phyloP scores from a whole-genome alignment of 2,797 vertebrate species.

The Clamator glandarius region DNA sequence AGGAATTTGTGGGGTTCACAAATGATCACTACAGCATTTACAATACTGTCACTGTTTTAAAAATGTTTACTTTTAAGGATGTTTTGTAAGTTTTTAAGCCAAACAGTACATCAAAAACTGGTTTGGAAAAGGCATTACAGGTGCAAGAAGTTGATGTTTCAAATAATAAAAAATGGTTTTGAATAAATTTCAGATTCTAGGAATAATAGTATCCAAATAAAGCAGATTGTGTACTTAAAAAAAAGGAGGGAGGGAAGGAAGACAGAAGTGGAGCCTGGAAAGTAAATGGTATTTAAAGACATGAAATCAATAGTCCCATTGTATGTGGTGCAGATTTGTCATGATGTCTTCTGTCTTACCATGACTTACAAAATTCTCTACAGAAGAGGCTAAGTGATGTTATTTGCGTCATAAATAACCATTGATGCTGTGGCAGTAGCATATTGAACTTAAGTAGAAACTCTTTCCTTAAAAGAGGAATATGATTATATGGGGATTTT shows the following conservation, averaged over 20 bases:
- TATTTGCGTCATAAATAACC: slow-evolving; percentile 14
- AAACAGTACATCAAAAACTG: not conserved
- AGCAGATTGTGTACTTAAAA: not conserved
- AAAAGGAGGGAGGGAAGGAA: accelerated
- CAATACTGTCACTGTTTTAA: not conserved
- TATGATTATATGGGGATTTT: not conserved
- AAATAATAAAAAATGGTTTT: not conserved
- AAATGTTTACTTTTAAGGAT: not conserved
- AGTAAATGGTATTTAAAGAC: slow-evolving; percentile 19
- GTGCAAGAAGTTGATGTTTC: not conserved
- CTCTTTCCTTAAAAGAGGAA: not conserved
- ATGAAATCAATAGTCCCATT: slow-evolving; percentile 41
- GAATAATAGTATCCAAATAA: not conserved
- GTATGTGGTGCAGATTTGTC: slow-evolving; percentile 20
- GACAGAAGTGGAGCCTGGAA: not conserved
- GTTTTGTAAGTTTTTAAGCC: not conserved
- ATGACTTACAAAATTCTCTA: not conserved
- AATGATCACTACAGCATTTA: not conserved
- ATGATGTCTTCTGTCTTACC: slow-evolving; percentile 37
- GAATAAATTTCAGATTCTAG: not conserved
- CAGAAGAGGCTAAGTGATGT: not conserved
- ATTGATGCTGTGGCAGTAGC: not conserved
- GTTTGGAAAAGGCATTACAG: not conserved
- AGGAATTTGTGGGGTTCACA: not conserved
- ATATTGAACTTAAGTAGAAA: not conserved